Percentiles rank a stretch among this genome's conserved stretches.
Conservation (phyloP, 2,888 invertebrate genomes). For the Cataglyphis cursor region DNA sequence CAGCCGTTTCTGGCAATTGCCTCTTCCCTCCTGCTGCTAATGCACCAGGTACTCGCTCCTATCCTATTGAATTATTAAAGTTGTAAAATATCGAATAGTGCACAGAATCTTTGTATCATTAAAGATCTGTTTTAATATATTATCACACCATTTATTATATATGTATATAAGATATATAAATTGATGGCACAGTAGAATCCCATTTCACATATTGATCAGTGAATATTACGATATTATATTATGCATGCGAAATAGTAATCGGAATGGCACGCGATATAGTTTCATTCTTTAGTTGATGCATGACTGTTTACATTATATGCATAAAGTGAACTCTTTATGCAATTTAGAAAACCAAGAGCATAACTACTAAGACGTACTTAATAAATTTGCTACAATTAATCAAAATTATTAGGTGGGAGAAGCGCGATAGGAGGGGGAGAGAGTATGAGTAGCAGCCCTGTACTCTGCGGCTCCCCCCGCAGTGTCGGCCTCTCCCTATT, state of each 20-base stretch:
- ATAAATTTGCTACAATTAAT: conserved; percentile 77
- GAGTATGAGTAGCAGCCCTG: conserved; percentile 88
- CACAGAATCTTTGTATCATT: conserved; percentile 61
- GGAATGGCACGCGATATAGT: conserved; percentile 36
- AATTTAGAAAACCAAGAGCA: not conserved
- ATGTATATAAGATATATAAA: conserved; percentile 23
- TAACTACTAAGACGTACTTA: conserved; percentile 40
- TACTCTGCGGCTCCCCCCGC: conserved; percentile 88
- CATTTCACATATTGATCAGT: conserved; percentile 38
- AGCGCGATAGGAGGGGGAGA: conserved; percentile 86
- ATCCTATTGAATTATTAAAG: conserved; percentile 72
- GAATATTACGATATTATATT: conserved; percentile 44
- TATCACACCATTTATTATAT: conserved; percentile 33
- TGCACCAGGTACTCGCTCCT: conserved; percentile 84
- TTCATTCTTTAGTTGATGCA: conserved; percentile 57
- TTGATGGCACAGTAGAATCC: conserved; percentile 66
- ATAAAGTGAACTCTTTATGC: not conserved
- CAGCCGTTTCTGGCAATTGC: conserved; percentile 84
- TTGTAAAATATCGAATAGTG: conserved; percentile 61
- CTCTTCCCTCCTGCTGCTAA: conserved; percentile 85
- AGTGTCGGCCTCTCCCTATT: conserved; percentile 88
- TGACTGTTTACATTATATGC: conserved; percentile 24
- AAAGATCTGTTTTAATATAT: conserved; percentile 32
- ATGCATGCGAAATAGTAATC: conserved; percentile 64
- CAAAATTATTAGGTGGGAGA: conserved; percentile 85